phyloP scores from a whole-genome alignment of 2,797 vertebrate species.

The Amblyraja radiata region DNA sequence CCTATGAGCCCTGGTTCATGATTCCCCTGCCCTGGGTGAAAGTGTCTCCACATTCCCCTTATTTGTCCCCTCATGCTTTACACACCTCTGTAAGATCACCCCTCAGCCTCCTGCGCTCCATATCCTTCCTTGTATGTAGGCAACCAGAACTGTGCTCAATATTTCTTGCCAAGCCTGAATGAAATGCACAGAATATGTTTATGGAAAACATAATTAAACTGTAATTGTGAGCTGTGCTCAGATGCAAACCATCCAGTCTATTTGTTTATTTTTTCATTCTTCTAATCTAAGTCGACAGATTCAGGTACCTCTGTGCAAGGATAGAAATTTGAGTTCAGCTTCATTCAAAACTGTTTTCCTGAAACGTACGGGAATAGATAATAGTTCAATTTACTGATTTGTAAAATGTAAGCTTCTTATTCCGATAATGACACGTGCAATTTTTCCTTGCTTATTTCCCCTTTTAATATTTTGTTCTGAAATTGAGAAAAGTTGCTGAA shows the following conservation, averaged over 20 bases:
- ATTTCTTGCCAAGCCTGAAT: background rate
- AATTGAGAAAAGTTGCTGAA: background rate
- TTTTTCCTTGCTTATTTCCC: background rate
- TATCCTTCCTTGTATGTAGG: too few species aligned
- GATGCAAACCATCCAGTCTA: background rate
- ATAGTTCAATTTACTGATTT: slow-evolving; percentile 24
- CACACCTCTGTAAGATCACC: too few species aligned
- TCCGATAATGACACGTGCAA: slow-evolving; percentile 5
- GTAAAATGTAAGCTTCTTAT: background rate
- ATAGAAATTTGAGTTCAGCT: background rate
- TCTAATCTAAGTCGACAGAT: slow-evolving; percentile 1
- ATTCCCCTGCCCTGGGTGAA: too few species aligned
- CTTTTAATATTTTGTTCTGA: background rate
- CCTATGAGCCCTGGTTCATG: too few species aligned
- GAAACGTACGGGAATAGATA: background rate
- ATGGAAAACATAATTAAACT: slow-evolving; percentile 20
- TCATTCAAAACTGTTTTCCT: background rate
- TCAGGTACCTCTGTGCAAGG: background rate
- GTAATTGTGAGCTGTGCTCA: background rate
- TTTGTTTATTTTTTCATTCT: background rate
- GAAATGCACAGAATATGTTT: background rate
- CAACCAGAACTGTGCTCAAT: too few species aligned
- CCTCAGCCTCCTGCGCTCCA: too few species aligned
- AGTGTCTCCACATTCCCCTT: too few species aligned
- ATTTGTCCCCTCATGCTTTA: too few species aligned